These are phyloP conservation scores for Oryzias javanicus DNA, from an alignment of 2,113 vertebrate genomes.

Conservation along the genomic window DNA sequence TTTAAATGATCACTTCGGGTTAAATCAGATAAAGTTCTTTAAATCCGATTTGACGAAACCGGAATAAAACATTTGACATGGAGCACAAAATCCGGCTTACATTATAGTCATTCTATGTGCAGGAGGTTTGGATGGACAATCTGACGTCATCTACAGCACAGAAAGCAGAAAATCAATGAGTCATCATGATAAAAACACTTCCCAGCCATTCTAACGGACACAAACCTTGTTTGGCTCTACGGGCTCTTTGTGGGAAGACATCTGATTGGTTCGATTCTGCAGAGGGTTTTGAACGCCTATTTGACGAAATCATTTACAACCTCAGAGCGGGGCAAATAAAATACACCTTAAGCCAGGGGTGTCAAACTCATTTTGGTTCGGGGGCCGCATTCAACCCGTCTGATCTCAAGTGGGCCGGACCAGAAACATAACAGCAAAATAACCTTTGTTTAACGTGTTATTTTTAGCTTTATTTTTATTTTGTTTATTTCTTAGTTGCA, in stretches of 20 bases:
- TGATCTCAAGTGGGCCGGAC: too few relatives aligned
- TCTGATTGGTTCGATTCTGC: slow-evolving; percentile 75
- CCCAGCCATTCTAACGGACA: not conserved
- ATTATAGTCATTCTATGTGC: slow-evolving; percentile 22
- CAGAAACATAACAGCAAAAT: too few relatives aligned
- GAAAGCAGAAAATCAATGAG: not conserved
- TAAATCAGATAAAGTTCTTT: not conserved
- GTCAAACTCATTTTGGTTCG: too few relatives aligned
- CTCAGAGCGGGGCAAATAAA: too few relatives aligned
- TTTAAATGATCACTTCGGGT: not conserved
- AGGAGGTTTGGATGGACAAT: slow-evolving; percentile 13
- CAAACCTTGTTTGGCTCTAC: slow-evolving; percentile 49
- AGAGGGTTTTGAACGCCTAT: slow-evolving; percentile 59
- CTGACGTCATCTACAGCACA: slow-evolving; percentile 47
- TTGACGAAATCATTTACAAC: not conserved
- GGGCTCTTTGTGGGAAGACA: slow-evolving; percentile 41
- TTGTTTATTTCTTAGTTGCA: too few relatives aligned
- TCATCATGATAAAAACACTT: not conserved
- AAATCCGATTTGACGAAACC: not conserved
- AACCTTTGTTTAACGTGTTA: too few relatives aligned
- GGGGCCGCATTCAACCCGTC: too few relatives aligned
- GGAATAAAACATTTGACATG: not conserved
- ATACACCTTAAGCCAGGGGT: too few relatives aligned
- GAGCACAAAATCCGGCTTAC: slow-evolving; percentile 49
- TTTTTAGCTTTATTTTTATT: too few relatives aligned